Evolutionary conservation across 2,113 vertebrate genomes (phyloP).

Genomic region (Brachyhypopomus occidentalis): DNA sequence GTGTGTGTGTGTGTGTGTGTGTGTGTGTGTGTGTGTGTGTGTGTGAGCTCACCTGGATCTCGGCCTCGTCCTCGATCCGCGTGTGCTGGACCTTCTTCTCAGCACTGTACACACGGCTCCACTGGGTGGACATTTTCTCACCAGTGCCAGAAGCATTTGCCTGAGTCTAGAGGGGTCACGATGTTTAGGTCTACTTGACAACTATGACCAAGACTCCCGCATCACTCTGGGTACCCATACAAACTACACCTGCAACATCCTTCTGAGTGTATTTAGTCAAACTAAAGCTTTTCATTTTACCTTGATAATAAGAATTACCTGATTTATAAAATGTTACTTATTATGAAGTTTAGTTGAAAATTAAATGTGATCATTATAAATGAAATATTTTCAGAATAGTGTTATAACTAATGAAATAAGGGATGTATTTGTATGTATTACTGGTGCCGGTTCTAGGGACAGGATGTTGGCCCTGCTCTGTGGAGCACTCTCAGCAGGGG

Average conservation of each 20-base stretch:
- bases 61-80: conserved; percentile 75
- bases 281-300: neutral
- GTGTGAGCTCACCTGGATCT: conserved; percentile 76
- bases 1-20: no score
- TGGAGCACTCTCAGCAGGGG: neutral
- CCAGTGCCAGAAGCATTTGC: conserved; percentile 59
- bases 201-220: conserved; percentile 25
- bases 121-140: conserved; percentile 66
- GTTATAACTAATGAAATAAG: conserved; percentile 32
- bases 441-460: neutral
- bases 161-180: conserved; percentile 63
- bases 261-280: neutral
- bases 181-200: neutral
- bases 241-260: neutral
- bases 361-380: conserved; percentile 15
- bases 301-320: conserved; percentile 8
- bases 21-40: no score
- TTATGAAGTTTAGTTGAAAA: neutral
- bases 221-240: neutral
- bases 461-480: neutral
- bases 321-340: conserved; percentile 7
- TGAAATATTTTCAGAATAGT: conserved; percentile 25
- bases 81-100: conserved; percentile 79
- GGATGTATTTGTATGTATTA: neutral
- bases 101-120: conserved; percentile 59